A percentile compares a stretch with the other conserved stretches of the same genome.
Conservation (phyloP, 2,797 vertebrate species). For the Oceanodroma leucorhoa region DNA sequence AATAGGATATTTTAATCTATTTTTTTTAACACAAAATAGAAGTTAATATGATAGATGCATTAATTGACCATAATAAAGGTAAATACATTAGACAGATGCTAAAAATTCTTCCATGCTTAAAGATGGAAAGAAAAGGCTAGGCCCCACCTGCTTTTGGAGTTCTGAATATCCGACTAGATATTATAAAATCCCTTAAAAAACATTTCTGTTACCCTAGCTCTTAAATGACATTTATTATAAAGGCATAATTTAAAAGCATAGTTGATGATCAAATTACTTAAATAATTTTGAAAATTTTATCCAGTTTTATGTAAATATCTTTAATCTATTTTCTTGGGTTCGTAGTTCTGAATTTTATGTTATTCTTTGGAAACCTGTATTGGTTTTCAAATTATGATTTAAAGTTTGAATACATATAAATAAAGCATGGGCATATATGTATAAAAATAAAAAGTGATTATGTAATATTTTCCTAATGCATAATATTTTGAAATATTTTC, state of each 20-base stretch:
- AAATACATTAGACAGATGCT: background rate
- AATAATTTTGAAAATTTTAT: background rate
- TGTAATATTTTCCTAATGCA: background rate
- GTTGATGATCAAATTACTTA: background rate
- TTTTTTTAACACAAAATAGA: background rate
- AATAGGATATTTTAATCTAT: background rate
- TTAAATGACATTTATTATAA: background rate
- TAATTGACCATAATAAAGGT: background rate
- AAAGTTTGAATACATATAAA: background rate
- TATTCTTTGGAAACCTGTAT: background rate
- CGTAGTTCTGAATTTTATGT: background rate
- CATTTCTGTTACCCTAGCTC: background rate
- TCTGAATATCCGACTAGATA: background rate
- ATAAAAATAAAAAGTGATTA: background rate
- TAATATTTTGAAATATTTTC: slow-evolving; percentile 45
- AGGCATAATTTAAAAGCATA: background rate
- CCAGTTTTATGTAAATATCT: background rate
- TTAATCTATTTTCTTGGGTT: background rate
- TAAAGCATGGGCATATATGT: background rate
- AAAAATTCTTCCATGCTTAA: background rate
- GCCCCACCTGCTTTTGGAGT: background rate
- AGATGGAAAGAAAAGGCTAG: background rate
- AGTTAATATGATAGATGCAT: background rate
- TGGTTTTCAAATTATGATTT: background rate
- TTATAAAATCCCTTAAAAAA: background rate